Base-by-base conservation (phyloP, 2,113 vertebrate genomes). In the Helogale parvula region DNA sequence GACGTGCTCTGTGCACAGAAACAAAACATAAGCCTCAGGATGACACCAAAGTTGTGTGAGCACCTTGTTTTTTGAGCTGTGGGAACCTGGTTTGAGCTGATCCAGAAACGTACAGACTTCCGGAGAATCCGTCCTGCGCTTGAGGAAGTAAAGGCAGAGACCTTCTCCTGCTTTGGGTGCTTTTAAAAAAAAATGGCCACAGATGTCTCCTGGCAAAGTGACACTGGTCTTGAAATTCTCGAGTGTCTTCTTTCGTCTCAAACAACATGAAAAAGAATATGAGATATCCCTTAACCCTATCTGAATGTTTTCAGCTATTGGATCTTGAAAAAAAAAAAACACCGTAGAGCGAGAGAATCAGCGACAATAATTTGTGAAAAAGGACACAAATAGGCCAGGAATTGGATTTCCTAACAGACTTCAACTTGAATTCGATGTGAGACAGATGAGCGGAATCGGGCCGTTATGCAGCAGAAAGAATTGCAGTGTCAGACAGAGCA, bases 371-470 rank as follows among this genome's bases (percentile, higher is more conserved):
- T 92, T 93, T 88, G 29, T 76, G 52, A 65, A 65, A 74, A 69
- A 31, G 77, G 35, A 87, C 15, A 81, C 41, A 93, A n/a, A 66
- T 11, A 85, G 82, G 54, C 45, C 74, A 72, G 38, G 76, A 84
- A 84, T 27, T 45, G 86, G 66, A 57, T 77, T 2, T 82, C 93
- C 77, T 96, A 54, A 88, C 29, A n/a, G 91, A 63, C 72, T 97
- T 96, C 93, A 6, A 77, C 97, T 83, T 72, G 90, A 86, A 94
- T 95, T 93, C 57, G 91, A 47, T 21, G 72, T 25, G 94, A 95
- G 92, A 97, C 77, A 92, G 29, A 92, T 83, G 90, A 86, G 9
- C 19, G 4, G 54, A 14, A 45, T 87, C 41, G 54, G 95, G 92
- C 1, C 8, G 17, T 45, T 72, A 47, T 0, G 21, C 76, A 41